A percentile compares a stretch with the other conserved stretches of the same genome.
Evolutionary conservation across 2,797 vertebrate species (phyloP).

Genomic region (Argentina silus): DNA sequence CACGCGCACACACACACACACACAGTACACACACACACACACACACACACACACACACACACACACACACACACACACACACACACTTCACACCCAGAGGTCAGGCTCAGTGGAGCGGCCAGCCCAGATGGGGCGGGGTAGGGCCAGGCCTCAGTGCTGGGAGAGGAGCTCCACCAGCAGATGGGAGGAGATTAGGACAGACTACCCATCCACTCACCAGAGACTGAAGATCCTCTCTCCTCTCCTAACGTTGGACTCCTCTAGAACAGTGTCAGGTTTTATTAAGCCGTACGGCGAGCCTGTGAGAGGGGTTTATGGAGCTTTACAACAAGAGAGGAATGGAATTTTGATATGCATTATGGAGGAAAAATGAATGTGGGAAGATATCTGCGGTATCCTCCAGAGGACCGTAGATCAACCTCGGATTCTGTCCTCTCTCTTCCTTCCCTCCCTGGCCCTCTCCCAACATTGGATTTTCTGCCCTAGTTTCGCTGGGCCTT

Average conservation of each 20-base stretch:
- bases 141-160: conserved; percentile 62
- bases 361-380: neutral
- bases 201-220: conserved; percentile 48
- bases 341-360: neutral
- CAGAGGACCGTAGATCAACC: conserved; percentile 9
- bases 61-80: conserved; percentile 33
- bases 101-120: conserved; percentile 53
- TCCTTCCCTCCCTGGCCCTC: conserved; percentile 28
- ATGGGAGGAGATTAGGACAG: conserved; percentile 74
- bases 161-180: conserved; percentile 74
- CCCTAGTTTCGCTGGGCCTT: conserved; percentile 58
- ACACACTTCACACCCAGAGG: conserved; percentile 45
- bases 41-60: conserved; percentile 34
- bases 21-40: neutral
- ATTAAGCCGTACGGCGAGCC: conserved; percentile 30
- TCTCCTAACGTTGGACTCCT: conserved; percentile 36
- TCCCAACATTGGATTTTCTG: conserved; percentile 51
- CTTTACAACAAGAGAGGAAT: neutral
- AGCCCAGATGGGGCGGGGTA: conserved; percentile 66
- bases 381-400: conserved; percentile 21
- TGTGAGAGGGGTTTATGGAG: neutral
- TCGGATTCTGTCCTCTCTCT: conserved; percentile 8
- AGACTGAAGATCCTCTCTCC: conserved; percentile 4
- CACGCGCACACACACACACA: conserved; percentile 22
- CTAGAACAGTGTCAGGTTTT: conserved; percentile 46